phyloP scores from a whole-genome alignment of 2,797 vertebrate species.

The Notolabrus celidotus region DNA sequence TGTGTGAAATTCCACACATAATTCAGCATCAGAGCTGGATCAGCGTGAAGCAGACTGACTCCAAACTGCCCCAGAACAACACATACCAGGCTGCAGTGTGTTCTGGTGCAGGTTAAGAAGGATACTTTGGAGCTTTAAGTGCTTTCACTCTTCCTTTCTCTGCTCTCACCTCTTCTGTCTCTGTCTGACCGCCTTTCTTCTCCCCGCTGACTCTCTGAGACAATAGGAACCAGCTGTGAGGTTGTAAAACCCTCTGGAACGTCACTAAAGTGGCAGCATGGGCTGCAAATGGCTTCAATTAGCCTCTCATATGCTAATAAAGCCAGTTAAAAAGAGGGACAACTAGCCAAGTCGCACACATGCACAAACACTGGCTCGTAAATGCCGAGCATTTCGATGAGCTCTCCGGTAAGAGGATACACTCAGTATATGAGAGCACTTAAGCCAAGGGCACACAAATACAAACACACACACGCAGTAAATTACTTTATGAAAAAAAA shows the following conservation, averaged over 20 bases:
- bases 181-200: constrained; percentile 56
- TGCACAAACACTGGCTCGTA: constrained; percentile 4
- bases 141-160: constrained; percentile 65
- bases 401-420: not conserved
- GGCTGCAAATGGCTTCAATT: constrained; percentile 83
- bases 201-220: constrained; percentile 61
- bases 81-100: not conserved
- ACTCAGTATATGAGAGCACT: not conserved
- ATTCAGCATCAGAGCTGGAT: constrained; percentile 56
- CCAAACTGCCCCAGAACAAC: no score
- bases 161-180: constrained; percentile 64
- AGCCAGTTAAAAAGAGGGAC: constrained; percentile 71
- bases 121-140: constrained; percentile 50
- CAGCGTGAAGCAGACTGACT: constrained; percentile 43
- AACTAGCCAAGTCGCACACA: constrained; percentile 65
- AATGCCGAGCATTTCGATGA: constrained; percentile 21
- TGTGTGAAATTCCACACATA: constrained; percentile 76
- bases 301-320: constrained; percentile 81
- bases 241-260: constrained; percentile 80
- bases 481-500: constrained; percentile 38
- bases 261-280: constrained; percentile 74
- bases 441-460: not conserved
- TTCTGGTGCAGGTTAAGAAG: constrained; percentile 46
- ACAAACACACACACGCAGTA: constrained; percentile 13
- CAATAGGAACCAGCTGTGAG: constrained; percentile 84